These are phyloP conservation scores for Boloria selene DNA, from an alignment of 2,888 invertebrate genomes.

Conservation along the genomic window DNA sequence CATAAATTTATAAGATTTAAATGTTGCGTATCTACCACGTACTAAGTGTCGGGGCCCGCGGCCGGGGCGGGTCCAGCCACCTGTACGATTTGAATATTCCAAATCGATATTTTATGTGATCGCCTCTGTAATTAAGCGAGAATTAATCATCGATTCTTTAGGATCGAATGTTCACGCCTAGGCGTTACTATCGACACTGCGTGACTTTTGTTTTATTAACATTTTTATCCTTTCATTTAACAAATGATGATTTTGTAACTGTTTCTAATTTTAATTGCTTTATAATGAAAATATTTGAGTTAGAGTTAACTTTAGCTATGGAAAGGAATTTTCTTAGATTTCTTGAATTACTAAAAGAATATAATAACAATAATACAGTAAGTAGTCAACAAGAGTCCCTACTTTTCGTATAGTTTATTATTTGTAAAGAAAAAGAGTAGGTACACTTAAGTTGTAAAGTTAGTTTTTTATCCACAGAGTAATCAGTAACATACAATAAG, in stretches of 20 bases:
- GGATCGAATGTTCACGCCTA: constrained; percentile 65
- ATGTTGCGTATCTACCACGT: constrained; percentile 32
- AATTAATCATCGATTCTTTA: constrained; percentile 61
- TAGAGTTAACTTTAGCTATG: neutral
- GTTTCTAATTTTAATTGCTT: neutral
- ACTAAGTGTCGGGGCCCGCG: constrained; percentile 65
- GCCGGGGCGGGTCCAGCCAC: constrained; percentile 71
- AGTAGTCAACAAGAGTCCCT: too few species aligned
- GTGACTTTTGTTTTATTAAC: constrained; percentile 23
- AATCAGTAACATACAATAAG: neutral
- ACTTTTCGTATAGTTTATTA: too few species aligned
- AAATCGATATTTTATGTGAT: constrained; percentile 78
- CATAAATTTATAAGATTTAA: constrained; percentile 37
- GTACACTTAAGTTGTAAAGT: too few species aligned
- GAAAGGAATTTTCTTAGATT: neutral
- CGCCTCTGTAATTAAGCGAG: constrained; percentile 74
- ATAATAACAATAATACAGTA: too few species aligned
- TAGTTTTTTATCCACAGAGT: neutral
- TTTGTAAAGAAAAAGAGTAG: too few species aligned
- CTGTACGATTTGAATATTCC: constrained; percentile 73
- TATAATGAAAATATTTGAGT: neutral
- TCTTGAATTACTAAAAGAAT: neutral
- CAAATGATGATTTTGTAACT: neutral
- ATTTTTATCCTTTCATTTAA: neutral
- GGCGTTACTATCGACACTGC: constrained; percentile 63